Evolutionary conservation across 2,113 vertebrate species (phyloP), one percentile per base, ranked within the genome.

Genomic region (Platanista minor): DNA sequence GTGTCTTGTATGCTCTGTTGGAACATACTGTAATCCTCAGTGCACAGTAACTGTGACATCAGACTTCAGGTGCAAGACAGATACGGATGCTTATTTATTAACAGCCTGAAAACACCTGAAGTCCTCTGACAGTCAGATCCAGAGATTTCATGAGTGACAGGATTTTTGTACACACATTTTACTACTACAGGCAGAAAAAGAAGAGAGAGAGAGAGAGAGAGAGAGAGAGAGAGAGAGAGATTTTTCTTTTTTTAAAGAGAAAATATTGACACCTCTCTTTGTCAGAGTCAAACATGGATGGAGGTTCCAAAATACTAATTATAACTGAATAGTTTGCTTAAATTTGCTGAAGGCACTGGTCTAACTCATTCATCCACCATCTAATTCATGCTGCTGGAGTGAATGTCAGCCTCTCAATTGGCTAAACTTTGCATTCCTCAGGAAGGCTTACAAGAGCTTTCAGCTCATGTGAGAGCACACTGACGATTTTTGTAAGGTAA

Each of bases 361-460:
- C 83, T 98, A 97, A 97, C 89, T 98, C 98, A 97, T 98, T 96
- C 95, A 83, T 97, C 97, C 93, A 96, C 95, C 88, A 94, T 91
- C 80, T 93, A 75, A 81, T 97, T 96, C 52, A 95, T 97, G 85
- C 96, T 98, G 92, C 91, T 98, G 69, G 61, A 94, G 91, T 83
- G 94, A 97, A 97, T 97, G 98, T 97, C 98, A 98, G 43, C 84
- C 78, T 98, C 96, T 98, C 98, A 98, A 66, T 90, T 97, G 97
- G 81, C 94, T 98, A n/a, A 11, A 98, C 91, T 91, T 89, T 98
- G 71, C 83, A 83, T 98, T 98, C 95, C 95, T n/a, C 74, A 92
- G 82, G 95, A 97, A 98, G 72, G 67, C 83, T 98, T 97, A 72
- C 61, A 95, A 94, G 84, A 77, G 95, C 72, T 98, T 97, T 97